phyloP scores from a whole-genome alignment of 2,888 invertebrate species.

The Laspeyria flexula region DNA sequence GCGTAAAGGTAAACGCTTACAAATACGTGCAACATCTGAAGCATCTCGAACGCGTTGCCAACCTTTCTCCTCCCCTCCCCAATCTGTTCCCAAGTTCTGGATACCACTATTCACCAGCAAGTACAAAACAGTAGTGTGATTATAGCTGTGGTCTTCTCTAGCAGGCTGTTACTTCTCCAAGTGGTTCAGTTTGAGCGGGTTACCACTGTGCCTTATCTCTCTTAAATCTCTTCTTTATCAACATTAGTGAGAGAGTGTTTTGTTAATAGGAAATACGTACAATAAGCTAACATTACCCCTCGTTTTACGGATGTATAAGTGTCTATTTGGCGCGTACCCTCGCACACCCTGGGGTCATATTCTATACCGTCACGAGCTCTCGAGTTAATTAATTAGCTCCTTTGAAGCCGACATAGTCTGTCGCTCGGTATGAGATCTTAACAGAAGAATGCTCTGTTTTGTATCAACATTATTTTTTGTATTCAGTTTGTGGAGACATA shows the following conservation, averaged over 20 bases:
- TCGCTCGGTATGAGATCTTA: constrained; percentile 36
- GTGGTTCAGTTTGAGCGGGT: no score
- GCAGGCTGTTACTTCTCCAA: no score
- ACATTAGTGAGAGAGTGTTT: constrained; percentile 13
- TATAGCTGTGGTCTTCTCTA: no score
- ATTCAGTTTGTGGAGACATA: constrained; percentile 22
- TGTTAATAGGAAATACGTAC: constrained; percentile 26
- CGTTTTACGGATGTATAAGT: constrained; percentile 37
- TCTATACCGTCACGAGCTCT: constrained; percentile 56
- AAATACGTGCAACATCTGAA: no score
- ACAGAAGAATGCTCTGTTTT: constrained; percentile 53
- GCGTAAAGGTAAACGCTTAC: no score
- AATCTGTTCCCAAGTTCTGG: no score
- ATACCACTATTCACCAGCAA: no score
- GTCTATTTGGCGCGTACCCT: constrained; percentile 47
- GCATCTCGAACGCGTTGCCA: no score
- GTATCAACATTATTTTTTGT: constrained; percentile 42
- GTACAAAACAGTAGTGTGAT: no score
- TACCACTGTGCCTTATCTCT: no score
- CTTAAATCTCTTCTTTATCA: constrained; percentile 4
- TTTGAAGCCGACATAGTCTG: constrained; percentile 56
- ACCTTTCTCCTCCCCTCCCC: no score
- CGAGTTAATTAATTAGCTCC: constrained; percentile 74
- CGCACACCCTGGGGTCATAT: constrained; percentile 53
- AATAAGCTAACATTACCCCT: constrained; percentile 33